phyloP scores from a whole-genome alignment of 2,797 vertebrate species.

The Pitangus sulphuratus region DNA sequence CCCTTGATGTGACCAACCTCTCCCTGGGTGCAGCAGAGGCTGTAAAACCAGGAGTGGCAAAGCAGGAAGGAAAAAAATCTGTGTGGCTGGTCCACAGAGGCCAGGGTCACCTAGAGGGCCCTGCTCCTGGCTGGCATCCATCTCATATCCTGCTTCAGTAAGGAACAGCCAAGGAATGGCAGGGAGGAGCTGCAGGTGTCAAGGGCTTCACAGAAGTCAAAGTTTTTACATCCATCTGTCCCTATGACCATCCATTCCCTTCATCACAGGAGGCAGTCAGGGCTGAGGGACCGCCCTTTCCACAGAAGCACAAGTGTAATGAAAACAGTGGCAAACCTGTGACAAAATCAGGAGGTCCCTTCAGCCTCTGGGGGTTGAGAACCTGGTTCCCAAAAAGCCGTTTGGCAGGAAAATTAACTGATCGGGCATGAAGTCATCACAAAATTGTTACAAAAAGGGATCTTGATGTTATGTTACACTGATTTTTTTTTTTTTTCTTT shows the following conservation, averaged over 20 bases:
- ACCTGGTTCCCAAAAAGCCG: accelerated
- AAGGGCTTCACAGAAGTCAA: not conserved
- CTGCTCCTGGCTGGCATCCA: not conserved
- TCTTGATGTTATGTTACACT: accelerated
- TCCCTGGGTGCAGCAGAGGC: not conserved
- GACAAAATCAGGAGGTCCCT: accelerated
- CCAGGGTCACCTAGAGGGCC: not conserved
- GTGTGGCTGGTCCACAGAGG: not conserved
- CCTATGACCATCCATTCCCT: not conserved
- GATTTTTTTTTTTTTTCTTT: not conserved
- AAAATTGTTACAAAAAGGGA: not conserved
- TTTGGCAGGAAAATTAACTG: not conserved
- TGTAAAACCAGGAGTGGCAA: not conserved
- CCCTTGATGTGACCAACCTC: not conserved
- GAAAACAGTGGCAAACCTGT: accelerated
- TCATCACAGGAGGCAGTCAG: accelerated
- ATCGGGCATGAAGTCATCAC: not conserved
- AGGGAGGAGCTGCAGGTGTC: not conserved
- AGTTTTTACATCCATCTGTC: not conserved
- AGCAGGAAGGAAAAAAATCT: not conserved
- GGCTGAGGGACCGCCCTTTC: accelerated
- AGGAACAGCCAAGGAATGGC: not conserved
- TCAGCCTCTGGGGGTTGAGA: accelerated
- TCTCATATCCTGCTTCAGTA: not conserved
- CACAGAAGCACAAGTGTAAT: not conserved